Evolutionary conservation across 2,888 invertebrate species (phyloP).

Genomic region (Dasysyrphus albostriatus): DNA sequence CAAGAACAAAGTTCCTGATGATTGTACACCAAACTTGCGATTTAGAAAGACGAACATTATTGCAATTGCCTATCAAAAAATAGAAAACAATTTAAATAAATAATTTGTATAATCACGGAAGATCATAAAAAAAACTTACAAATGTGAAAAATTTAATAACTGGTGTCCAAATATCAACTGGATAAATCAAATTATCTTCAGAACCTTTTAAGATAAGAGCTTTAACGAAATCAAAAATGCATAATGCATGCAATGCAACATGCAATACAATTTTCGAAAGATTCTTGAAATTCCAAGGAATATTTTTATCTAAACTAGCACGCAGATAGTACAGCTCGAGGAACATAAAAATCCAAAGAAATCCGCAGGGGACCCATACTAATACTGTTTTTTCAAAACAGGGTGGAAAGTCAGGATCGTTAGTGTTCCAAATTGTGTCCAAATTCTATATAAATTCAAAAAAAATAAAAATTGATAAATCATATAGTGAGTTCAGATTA

Average conservation of each 20-base stretch:
- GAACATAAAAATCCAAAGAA: conserved; percentile 90
- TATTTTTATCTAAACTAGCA: conserved; percentile 90
- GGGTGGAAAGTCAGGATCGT: conserved; percentile 92
- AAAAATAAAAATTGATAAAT: neutral
- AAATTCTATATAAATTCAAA: conserved; percentile 87
- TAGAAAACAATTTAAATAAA: conserved; percentile 82
- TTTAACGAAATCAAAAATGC: conserved; percentile 88
- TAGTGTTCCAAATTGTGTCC: conserved; percentile 91
- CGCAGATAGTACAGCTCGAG: conserved; percentile 91
- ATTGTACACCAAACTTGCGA: conserved; percentile 92
- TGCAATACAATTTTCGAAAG: conserved; percentile 89
- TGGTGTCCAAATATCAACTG: conserved; percentile 92
- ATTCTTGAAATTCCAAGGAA: conserved; percentile 91
- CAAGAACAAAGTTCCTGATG: conserved; percentile 95
- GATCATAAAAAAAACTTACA: conserved; percentile 86
- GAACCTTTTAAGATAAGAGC: conserved; percentile 85
- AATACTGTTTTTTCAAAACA: conserved; percentile 97
- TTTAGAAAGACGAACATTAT: conserved; percentile 90
- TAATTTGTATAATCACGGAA: neutral
- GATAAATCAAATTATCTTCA: conserved; percentile 86
- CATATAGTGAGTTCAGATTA: neutral
- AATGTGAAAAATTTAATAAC: conserved; percentile 91
- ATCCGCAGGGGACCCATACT: conserved; percentile 94
- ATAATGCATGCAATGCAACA: conserved; percentile 87
- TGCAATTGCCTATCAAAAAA: conserved; percentile 87